phyloP scores from a whole-genome alignment of 2,113 vertebrate genomes.

The Xerus inauris region DNA sequence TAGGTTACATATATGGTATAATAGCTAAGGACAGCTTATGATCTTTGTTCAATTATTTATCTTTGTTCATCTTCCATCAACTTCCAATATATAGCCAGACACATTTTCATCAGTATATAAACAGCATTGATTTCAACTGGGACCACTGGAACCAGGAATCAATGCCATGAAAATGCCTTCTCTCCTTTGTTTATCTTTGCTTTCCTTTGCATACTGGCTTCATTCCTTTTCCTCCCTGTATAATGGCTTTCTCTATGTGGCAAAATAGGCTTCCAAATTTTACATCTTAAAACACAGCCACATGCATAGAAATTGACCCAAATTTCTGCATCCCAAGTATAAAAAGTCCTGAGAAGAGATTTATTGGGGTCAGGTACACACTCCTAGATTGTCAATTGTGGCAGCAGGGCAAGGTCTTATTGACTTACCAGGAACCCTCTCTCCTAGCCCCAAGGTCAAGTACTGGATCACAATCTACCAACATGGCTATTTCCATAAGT shows the following conservation, averaged over 20 bases:
- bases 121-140: background rate
- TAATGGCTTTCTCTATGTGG: constrained; percentile 5
- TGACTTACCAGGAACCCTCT: constrained; percentile 28
- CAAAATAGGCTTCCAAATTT: constrained; percentile 14
- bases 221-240: constrained; percentile 34
- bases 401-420: background rate
- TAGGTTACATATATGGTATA: background rate
- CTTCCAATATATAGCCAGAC: background rate
- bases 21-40: background rate
- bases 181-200: background rate
- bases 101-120: constrained; percentile 4
- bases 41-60: background rate
- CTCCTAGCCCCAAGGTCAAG: background rate
- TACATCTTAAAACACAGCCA: constrained; percentile 27
- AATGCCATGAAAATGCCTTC: background rate
- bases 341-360: constrained; percentile 1
- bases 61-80: background rate
- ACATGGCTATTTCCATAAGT: background rate
- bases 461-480: background rate
- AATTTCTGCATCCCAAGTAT: background rate
- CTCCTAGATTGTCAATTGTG: background rate
- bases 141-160: background rate
- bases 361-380: background rate
- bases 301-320: background rate
- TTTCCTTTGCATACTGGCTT: constrained; percentile 6